phyloP scores from a whole-genome alignment of 1,140 invertebrate species.

The Polypedilum vanderplanki region DNA sequence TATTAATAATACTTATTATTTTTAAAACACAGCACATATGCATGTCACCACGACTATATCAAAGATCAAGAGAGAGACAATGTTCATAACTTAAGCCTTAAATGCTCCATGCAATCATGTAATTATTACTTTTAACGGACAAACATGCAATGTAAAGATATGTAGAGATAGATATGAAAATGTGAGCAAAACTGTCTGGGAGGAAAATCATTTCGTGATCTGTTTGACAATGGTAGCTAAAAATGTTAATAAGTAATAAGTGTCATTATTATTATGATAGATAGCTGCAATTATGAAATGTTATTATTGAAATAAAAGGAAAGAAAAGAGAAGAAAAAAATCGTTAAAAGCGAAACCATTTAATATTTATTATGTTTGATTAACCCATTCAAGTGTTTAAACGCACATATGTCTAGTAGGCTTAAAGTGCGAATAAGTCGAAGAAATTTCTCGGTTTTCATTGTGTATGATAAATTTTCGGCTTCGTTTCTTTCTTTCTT shows the following conservation, averaged over 20 bases:
- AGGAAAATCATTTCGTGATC: background rate
- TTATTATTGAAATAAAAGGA: background rate
- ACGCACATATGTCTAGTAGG: background rate
- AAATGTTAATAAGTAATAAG: conserved; percentile 3
- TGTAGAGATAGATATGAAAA: background rate
- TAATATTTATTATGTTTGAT: conserved; percentile 17
- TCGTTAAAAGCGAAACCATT: background rate
- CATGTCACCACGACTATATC: background rate
- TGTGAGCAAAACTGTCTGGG: background rate
- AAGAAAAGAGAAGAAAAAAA: background rate
- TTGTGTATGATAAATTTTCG: background rate
- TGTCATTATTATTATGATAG: conserved; percentile 7
- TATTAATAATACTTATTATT: no score
- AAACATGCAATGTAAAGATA: background rate
- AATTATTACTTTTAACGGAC: background rate
- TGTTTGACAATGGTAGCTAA: conserved; percentile 5
- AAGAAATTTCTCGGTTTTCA: background rate
- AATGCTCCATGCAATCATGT: background rate
- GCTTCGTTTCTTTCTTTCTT: background rate
- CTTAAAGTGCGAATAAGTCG: background rate
- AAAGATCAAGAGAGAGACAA: background rate
- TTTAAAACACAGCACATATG: no score
- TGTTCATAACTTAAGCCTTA: background rate
- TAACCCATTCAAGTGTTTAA: background rate
- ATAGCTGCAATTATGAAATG: conserved; percentile 12